Percentiles rank a stretch among this genome's conserved stretches.
phyloP scores from a whole-genome alignment of 23 tunicate species.

The Ascidia mentula region DNA sequence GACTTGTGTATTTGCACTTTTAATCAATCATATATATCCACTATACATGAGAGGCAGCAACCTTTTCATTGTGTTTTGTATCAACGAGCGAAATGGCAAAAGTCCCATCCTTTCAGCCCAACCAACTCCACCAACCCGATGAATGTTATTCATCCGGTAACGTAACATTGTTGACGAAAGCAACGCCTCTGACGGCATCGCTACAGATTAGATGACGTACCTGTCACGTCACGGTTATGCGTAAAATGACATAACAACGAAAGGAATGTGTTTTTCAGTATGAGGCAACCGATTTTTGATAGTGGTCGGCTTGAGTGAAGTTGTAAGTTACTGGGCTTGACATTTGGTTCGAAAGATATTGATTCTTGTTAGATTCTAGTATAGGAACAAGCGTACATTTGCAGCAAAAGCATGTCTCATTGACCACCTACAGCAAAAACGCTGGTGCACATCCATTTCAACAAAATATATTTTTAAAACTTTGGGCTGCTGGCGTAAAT shows the following conservation, averaged over 20 bases:
- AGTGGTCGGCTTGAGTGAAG: no score
- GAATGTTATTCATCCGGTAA: constrained; percentile 91
- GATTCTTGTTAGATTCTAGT: no score
- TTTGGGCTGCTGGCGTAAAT: no score
- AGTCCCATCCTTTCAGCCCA: constrained; percentile 97
- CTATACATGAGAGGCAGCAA: background rate
- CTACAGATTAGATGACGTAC: constrained; percentile 90
- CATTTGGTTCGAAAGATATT: no score
- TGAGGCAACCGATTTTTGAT: no score
- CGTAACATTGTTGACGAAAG: constrained; percentile 89
- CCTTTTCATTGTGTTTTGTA: constrained; percentile 84
- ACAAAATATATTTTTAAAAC: no score
- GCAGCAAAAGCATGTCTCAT: no score
- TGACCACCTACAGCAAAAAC: no score
- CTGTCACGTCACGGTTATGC: background rate
- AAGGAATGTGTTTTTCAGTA: no score
- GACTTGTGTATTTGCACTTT: background rate
- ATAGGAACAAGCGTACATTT: no score
- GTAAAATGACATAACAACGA: background rate
- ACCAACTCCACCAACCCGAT: constrained; percentile 96
- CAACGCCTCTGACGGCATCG: constrained; percentile 89
- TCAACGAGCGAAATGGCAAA: constrained; percentile 87
- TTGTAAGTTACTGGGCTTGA: no score
- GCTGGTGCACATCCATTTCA: no score
- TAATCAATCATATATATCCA: background rate